Conservation (phyloP, 2,113 vertebrate species). For the Seriola aureovittata region DNA sequence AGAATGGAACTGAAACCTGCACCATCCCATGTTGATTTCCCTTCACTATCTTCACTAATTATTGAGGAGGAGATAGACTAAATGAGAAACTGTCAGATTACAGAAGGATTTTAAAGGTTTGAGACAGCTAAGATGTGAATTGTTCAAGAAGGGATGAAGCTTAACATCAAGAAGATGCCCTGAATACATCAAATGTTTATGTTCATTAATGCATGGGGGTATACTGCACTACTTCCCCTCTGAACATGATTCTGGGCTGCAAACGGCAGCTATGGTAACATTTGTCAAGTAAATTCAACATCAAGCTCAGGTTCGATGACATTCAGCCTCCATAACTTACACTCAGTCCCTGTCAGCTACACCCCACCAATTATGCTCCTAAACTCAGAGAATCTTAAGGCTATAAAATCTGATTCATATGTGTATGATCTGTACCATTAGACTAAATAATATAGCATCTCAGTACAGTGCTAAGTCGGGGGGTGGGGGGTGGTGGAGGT, state of each 20-base stretch:
- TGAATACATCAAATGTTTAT: conserved; percentile 31
- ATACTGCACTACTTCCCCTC: background rate
- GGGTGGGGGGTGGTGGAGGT: conserved; percentile 45
- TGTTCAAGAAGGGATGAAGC: background rate
- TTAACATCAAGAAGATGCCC: conserved; percentile 23
- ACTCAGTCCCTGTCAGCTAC: conserved; percentile 39
- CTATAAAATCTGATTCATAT: conserved; percentile 30
- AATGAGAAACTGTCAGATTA: conserved; percentile 20
- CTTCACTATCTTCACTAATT: conserved; percentile 2
- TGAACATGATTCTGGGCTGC: conserved; percentile 13
- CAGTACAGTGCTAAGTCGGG: conserved; percentile 32
- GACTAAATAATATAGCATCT: conserved; percentile 43
- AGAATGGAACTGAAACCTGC: background rate
- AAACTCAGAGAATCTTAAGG: conserved; percentile 28
- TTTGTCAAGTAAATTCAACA: conserved; percentile 56
- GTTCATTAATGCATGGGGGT: conserved; percentile 39
- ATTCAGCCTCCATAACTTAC: conserved; percentile 36
- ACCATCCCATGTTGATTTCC: background rate
- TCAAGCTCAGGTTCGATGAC: conserved; percentile 50
- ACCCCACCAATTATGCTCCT: conserved; percentile 57
- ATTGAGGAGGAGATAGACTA: background rate
- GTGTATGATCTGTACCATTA: conserved; percentile 52
- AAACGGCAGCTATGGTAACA: conserved; percentile 34
- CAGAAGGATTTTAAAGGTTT: background rate
- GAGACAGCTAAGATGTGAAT: background rate